A percentile compares a stretch with the other conserved stretches of the same genome.
Conservation (phyloP, 1,140 invertebrate species). For the Dinothrombium tinctorium region DNA sequence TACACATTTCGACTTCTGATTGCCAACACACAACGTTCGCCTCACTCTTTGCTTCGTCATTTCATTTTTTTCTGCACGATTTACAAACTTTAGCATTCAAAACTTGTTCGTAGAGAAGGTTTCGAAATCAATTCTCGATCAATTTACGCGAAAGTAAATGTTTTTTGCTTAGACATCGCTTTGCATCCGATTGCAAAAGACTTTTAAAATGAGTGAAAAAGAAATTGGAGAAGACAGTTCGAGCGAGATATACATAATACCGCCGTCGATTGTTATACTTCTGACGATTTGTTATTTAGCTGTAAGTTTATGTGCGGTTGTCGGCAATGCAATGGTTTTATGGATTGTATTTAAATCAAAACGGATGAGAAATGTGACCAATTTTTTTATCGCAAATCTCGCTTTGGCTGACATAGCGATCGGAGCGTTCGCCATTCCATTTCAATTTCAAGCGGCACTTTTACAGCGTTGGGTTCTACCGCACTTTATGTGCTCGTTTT, state of each 20-base stretch:
- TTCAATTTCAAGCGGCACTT: constrained; percentile 43
- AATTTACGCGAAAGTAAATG: too few species aligned
- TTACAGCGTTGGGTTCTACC: constrained; percentile 62
- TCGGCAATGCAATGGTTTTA: constrained; percentile 70
- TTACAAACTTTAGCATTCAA: too few species aligned
- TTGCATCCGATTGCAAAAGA: neutral
- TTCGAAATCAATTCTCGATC: too few species aligned
- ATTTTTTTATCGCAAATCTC: constrained; percentile 75
- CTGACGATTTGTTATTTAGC: constrained; percentile 42
- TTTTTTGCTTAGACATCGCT: too few species aligned
- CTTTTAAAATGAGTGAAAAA: neutral
- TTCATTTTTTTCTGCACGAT: too few species aligned
- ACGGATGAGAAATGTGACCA: constrained; percentile 66
- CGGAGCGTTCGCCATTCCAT: constrained; percentile 56
- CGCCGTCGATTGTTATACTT: constrained; percentile 1
- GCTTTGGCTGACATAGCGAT: constrained; percentile 73
- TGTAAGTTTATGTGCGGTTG: constrained; percentile 47
- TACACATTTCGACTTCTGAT: too few species aligned
- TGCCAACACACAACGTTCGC: too few species aligned
- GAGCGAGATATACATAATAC: neutral
- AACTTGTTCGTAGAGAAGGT: too few species aligned
- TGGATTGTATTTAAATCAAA: constrained; percentile 58
- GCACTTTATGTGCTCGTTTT: constrained; percentile 40
- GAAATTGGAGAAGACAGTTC: neutral
- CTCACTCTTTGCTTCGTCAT: too few species aligned